phyloP scores from a whole-genome alignment of 2,113 vertebrate species.

The Epinephelus moara region DNA sequence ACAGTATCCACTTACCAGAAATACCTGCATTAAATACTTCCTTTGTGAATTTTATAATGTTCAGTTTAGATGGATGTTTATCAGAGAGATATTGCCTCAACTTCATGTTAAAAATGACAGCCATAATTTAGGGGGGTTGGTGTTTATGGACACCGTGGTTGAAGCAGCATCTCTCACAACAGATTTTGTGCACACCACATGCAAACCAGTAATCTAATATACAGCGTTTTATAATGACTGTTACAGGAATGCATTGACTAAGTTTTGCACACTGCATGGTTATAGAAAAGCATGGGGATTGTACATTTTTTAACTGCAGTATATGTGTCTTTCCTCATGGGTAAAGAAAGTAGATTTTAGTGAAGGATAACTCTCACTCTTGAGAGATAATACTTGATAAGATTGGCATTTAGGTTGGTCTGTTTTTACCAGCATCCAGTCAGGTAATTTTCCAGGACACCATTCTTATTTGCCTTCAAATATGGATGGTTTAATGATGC shows the following conservation, averaged over 20 bases:
- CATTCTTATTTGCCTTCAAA: neutral
- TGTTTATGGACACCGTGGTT: neutral
- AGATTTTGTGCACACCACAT: neutral
- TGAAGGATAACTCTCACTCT: neutral
- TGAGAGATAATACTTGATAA: neutral
- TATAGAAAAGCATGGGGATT: neutral
- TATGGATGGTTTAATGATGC: neutral
- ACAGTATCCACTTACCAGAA: neutral
- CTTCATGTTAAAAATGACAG: neutral
- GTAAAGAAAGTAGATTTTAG: neutral
- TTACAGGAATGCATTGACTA: neutral
- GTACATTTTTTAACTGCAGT: neutral
- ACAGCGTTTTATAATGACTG: neutral
- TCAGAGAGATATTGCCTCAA: neutral
- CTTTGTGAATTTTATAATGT: neutral
- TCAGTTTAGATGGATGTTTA: neutral
- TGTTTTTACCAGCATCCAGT: too few species aligned
- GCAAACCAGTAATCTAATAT: neutral
- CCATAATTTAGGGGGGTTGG: neutral
- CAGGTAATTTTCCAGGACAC: neutral
- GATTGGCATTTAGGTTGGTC: neutral
- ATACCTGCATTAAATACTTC: neutral
- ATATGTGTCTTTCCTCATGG: neutral
- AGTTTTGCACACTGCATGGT: neutral
- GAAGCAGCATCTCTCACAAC: neutral